Evolutionary conservation across 2,113 vertebrate species (phyloP).

Genomic region (Oncorhynchus mykiss): DNA sequence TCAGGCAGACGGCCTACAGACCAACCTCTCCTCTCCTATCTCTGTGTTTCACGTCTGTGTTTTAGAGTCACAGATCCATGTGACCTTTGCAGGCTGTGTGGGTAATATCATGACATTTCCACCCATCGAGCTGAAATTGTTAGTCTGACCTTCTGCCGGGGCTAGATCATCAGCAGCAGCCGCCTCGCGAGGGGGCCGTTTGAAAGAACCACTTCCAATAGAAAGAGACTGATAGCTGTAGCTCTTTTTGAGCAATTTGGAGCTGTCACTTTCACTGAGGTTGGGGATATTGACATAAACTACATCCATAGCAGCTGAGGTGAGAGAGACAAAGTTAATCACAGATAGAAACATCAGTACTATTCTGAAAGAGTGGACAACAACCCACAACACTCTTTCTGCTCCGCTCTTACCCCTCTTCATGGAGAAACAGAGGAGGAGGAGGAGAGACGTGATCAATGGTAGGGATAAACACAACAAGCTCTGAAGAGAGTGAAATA

Average conservation of each 20-base stretch:
- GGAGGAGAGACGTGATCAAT: not conserved
- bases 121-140: not conserved
- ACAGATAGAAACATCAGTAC: too few relatives aligned
- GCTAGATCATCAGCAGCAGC: not conserved
- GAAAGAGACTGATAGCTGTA: not conserved
- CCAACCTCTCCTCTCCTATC: not conserved
- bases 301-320: too few relatives aligned
- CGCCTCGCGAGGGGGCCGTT: not conserved
- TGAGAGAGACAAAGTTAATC: not conserved
- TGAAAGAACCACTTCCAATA: not conserved
- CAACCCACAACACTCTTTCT: not conserved
- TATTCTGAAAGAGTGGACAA: too few relatives aligned
- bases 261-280: too few relatives aligned
- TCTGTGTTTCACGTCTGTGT: conserved; percentile 6
- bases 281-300: too few relatives aligned
- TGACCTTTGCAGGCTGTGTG: conserved; percentile 30
- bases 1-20: conserved; percentile 11
- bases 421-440: not conserved
- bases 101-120: not conserved
- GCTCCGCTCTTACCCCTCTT: too few relatives aligned
- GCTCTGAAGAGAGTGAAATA: not conserved
- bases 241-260: too few relatives aligned
- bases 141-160: conserved; percentile 6
- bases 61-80: conserved; percentile 12
- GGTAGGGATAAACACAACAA: not conserved